Conservation (phyloP, 2,888 invertebrate genomes). For the Nemotelus pantherinus region DNA sequence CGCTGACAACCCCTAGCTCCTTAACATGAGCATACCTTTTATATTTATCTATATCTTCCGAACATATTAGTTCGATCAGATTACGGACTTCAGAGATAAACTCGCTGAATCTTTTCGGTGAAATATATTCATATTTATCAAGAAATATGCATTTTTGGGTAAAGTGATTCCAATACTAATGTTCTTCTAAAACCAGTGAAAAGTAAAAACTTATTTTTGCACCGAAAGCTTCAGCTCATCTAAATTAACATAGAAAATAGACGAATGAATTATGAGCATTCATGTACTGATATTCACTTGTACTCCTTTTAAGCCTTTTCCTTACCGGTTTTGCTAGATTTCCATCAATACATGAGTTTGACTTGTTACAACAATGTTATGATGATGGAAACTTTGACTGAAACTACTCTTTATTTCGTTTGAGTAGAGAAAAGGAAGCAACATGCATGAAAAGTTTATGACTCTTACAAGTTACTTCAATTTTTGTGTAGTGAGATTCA, state of each 20-base stretch:
- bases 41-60: too few species aligned
- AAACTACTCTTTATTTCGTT: background rate
- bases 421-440: background rate
- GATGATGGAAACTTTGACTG: background rate
- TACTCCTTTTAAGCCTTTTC: slow-evolving; percentile 1
- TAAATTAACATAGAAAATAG: background rate
- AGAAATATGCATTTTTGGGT: too few species aligned
- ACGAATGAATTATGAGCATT: background rate
- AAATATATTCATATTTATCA: too few species aligned
- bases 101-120: too few species aligned
- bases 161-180: too few species aligned
- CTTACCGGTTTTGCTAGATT: background rate
- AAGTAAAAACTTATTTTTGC: too few species aligned
- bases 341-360: background rate
- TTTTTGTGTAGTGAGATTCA: slow-evolving; percentile 22
- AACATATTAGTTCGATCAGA: too few species aligned
- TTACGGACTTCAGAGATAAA: too few species aligned
- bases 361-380: background rate
- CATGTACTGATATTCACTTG: background rate
- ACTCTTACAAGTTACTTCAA: slow-evolving; percentile 35
- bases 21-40: too few species aligned
- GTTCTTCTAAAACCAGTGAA: too few species aligned
- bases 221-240: too few species aligned
- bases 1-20: too few species aligned
- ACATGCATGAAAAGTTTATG: slow-evolving; percentile 30